phyloP scores from a whole-genome alignment of 2,113 vertebrate genomes.

The Neolamprologus kungweensis region DNA sequence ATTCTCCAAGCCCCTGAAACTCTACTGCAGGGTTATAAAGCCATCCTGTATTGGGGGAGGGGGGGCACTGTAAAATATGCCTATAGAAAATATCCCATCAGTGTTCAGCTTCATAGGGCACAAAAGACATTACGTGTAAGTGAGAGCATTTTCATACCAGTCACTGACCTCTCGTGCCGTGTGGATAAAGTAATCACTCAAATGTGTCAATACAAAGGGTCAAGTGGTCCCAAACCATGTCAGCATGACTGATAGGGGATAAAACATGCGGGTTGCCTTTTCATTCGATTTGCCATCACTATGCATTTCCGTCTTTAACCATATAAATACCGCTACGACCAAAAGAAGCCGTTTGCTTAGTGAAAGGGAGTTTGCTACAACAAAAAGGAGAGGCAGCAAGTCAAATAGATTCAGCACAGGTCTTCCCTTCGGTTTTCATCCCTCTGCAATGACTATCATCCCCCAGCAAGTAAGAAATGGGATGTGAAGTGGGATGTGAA shows the following conservation, averaged over 20 bases:
- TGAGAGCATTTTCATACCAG: neutral
- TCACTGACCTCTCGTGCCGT: neutral
- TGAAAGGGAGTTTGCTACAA: neutral
- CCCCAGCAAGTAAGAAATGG: neutral
- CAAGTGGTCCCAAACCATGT: neutral
- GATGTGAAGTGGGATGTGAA: slow-evolving; percentile 32
- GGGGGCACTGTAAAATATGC: neutral
- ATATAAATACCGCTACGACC: neutral
- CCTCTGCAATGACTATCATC: slow-evolving; percentile 19
- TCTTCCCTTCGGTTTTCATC: neutral
- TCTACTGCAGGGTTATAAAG: neutral
- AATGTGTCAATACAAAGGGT: neutral
- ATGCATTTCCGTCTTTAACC: neutral
- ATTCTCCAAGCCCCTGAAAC: neutral
- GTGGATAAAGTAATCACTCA: neutral
- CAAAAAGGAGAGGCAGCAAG: neutral
- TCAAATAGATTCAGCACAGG: neutral
- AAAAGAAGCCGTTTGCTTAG: neutral
- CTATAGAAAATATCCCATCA: neutral
- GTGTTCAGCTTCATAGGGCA: neutral
- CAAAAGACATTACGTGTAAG: neutral
- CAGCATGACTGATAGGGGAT: neutral
- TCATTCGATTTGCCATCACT: neutral
- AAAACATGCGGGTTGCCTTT: neutral
- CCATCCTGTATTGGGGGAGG: neutral